Base-by-base conservation (phyloP, 2,797 vertebrate species). In the Lithobates sylvaticus region DNA sequence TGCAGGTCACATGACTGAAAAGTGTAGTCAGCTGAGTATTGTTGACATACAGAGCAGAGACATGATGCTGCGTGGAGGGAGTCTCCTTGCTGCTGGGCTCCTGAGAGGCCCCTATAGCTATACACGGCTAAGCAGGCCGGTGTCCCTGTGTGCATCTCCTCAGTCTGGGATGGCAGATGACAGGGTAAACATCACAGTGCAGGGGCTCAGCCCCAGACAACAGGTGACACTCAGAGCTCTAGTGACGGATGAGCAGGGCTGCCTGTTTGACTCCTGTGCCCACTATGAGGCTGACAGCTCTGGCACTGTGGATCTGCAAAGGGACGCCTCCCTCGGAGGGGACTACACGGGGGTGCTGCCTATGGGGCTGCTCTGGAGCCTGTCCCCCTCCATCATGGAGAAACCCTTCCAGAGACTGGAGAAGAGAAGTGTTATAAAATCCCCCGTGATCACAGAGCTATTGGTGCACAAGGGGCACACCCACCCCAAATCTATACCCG, bases 331-430 rank as follows among this genome's bases (percentile, higher is more conserved):
- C 7, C 86, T 93, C 2, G 96, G 96, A 0, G 95, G 96, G 0
- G 94, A 94, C 36, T 97, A 95, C 91, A 77, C 89, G 0, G 96
- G 96, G 65, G 91, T 95, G 91, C 94, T 95, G 88, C 95, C 96
- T 4, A 96, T 96, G 96, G 95, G 95, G 83, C 93, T 97, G 21
- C 94, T 96, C 88, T 96, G 96, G 95, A 93, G 91, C 75, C 89
- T 97, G 83, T 88, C 92, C 70, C 94, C 92, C 6, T 94, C 91
- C 12, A 76, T 64, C 75, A 91, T 92, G 87, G 91, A 88, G 91
- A 91, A 89, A 89, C 91, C 91, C 16, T 90, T 88, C 88, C 91
- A 96, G 68, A 78, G 94, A 77, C 80, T 96, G 42, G 92, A 92
- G 73, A 95, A 93, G 36, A 94, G 84, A 44, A 85, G 91, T 5